phyloP scores from a whole-genome alignment of 2,888 invertebrate genomes.

The Druceiella hillmani region DNA sequence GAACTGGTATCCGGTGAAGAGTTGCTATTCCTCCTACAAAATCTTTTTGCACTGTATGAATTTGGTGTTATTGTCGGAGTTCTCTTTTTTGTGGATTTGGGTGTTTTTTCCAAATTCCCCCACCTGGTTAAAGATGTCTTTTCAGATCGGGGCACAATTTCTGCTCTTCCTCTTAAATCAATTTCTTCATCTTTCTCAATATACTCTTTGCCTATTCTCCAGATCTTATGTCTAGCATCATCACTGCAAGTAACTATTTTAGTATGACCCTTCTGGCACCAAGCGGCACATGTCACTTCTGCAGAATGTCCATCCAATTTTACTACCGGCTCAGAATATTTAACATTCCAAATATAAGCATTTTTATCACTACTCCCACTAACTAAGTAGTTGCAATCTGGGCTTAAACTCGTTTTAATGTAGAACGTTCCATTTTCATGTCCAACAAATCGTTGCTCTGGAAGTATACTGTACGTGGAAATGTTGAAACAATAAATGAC shows the following conservation, averaged over 20 bases:
- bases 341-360: constrained; percentile 82
- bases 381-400: constrained; percentile 73
- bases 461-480: constrained; percentile 59
- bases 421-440: constrained; percentile 79
- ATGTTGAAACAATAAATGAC: constrained; percentile 82
- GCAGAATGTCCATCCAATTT: constrained; percentile 70
- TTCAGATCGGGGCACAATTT: constrained; percentile 30
- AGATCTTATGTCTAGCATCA: constrained; percentile 72
- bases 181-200: constrained; percentile 30
- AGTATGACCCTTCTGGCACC: constrained; percentile 58
- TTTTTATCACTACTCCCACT: constrained; percentile 86
- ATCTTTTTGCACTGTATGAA: constrained; percentile 20
- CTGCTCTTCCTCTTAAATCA: constrained; percentile 43
- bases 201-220: constrained; percentile 59
- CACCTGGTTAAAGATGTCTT: constrained; percentile 8
- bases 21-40: too few species aligned
- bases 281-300: constrained; percentile 85
- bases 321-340: constrained; percentile 59
- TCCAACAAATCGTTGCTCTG: constrained; percentile 62
- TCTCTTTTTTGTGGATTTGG: constrained; percentile 44
- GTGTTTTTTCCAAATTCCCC: constrained; percentile 39
- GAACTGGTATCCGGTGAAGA: constrained; percentile 2
- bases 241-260: constrained; percentile 79
- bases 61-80: constrained; percentile 26
- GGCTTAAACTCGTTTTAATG: constrained; percentile 76